Evolutionary conservation across 2,797 vertebrate species (phyloP), one percentile per base, ranked within the genome.

Genomic region (Oreortyx pictus): DNA sequence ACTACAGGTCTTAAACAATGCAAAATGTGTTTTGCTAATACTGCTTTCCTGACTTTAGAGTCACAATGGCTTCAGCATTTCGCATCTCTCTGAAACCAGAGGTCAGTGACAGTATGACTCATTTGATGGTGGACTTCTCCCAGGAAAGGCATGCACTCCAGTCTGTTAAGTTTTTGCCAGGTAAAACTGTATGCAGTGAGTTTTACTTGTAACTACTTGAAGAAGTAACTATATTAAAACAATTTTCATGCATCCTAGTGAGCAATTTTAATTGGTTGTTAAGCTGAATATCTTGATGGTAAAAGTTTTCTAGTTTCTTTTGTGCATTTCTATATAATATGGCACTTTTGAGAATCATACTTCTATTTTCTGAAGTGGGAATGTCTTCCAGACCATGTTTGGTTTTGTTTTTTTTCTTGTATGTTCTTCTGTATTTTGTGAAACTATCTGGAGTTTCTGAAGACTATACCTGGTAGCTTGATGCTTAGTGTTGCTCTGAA

Each of bases 41-140:
- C 84, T 76, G 74, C 84, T 97, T 84, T 96, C 74, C 95, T 92
- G 88, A 66, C 89, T 84, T 17, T 60, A 99, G 99, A 97, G 98
- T 99, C 84, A 99, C 99, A 37, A 98, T 98, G 98, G 98, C 99
- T 74, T 98, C 99, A 24, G 98, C 98, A 0, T 99, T 99, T 92
- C 98, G 98, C 44, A 97, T 99, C 83, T 98, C 98, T 22, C 97
- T 99, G 96, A 99, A 98, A 96, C 98, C 98, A 25, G 97, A 96
- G 35, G 98, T 98, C 94, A 98, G 98, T 31, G 98, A 98, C 79
- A 98, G 97, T 94, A 99, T 99, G 99, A 98, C 98, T 35, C 98
- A 99, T 37, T 97, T 99, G 92, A 98, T 98, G 79, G 99, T 99
- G 57, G 99, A 99, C 97, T 99, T 99, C 50, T 95, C 98, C 90